These are phyloP conservation scores for Ornithorhynchus anatinus DNA, from an alignment of 2,113 vertebrate species.

Conservation along the genomic window DNA sequence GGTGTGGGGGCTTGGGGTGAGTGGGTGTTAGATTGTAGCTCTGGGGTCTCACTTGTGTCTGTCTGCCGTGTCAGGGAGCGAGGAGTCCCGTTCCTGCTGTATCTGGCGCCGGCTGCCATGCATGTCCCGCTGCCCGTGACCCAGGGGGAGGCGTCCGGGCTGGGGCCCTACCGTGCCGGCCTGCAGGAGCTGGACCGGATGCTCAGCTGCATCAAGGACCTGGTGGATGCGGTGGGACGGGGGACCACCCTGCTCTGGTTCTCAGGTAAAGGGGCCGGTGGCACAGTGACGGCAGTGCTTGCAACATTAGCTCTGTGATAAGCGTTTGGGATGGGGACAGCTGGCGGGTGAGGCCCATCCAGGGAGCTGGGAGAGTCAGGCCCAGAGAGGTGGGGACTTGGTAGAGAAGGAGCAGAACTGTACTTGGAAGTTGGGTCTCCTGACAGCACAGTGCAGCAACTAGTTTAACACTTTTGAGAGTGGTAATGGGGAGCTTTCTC, in stretches of 20 bases:
- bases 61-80: slow-evolving; percentile 60
- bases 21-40: not conserved
- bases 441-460: too few species aligned
- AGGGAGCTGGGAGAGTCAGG: too few species aligned
- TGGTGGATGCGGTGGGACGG: slow-evolving; percentile 60
- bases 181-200: slow-evolving; percentile 88
- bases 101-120: slow-evolving; percentile 90
- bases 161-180: slow-evolving; percentile 66
- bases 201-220: slow-evolving; percentile 78
- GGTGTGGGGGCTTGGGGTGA: accelerated
- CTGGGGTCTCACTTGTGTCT: not conserved
- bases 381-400: too few species aligned
- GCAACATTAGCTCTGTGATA: too few species aligned
- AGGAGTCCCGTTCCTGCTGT: slow-evolving; percentile 85
- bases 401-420: too few species aligned
- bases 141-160: not conserved
- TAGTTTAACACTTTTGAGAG: too few species aligned
- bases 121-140: slow-evolving; percentile 84
- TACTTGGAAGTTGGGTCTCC: too few species aligned
- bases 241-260: slow-evolving; percentile 90
- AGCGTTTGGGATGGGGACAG: too few species aligned
- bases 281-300: too few species aligned
- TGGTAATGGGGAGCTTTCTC: too few species aligned
- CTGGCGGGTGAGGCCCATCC: too few species aligned
- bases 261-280: slow-evolving; percentile 77